These are phyloP conservation scores for Cephus cinctus DNA, from an alignment of 1,140 invertebrate genomes.

Conservation along the genomic window DNA sequence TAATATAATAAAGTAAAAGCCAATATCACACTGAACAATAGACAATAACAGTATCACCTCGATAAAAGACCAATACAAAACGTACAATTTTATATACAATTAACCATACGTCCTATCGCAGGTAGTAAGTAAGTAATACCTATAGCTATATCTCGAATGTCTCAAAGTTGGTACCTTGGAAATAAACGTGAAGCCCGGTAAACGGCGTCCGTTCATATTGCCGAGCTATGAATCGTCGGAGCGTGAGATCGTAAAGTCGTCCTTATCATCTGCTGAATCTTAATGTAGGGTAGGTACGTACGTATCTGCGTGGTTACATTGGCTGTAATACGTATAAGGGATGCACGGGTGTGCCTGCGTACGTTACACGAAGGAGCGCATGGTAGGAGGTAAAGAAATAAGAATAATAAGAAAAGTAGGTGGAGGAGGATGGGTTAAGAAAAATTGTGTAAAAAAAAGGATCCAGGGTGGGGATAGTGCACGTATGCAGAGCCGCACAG, in stretches of 20 bases:
- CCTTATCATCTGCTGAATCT: constrained; percentile 53
- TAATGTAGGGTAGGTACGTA: constrained; percentile 48
- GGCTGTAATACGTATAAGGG: too few species aligned
- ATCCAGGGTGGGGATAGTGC: constrained; percentile 10
- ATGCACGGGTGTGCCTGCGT: constrained; percentile 7
- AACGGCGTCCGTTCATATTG: constrained; percentile 48
- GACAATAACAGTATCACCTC: too few species aligned
- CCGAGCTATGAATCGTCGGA: constrained; percentile 53
- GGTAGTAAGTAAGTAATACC: too few species aligned
- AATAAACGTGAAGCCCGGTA: constrained; percentile 34
- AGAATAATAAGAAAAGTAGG: too few species aligned
- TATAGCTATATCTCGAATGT: too few species aligned
- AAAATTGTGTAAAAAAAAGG: constrained; percentile 6
- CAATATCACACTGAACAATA: too few species aligned
- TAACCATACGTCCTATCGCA: too few species aligned
- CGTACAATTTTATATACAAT: too few species aligned
- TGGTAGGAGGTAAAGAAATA: too few species aligned
- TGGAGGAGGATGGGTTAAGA: constrained; percentile 4
- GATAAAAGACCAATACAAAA: too few species aligned
- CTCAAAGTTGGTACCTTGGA: background rate
- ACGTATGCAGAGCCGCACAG: constrained; percentile 39
- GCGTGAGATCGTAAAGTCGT: constrained; percentile 55
- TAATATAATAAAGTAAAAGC: too few species aligned
- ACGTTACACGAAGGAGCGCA: constrained; percentile 1
- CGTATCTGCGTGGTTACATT: too few species aligned